Base-by-base conservation (phyloP, 2,888 invertebrate species). In the Spodoptera picta region DNA sequence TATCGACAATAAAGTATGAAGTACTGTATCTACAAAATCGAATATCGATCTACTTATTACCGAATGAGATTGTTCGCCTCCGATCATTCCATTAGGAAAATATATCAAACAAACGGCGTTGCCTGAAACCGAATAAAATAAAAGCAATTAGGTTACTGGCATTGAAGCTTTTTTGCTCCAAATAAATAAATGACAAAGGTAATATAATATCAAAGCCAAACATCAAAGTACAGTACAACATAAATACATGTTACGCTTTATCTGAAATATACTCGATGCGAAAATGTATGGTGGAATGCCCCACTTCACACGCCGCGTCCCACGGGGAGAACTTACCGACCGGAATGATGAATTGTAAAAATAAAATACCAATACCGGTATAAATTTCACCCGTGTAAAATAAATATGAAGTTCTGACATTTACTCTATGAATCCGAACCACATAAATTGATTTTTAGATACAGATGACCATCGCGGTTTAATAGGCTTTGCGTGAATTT, bases 341-440 rank as follows among this genome's bases (percentile, higher is more conserved):
- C 69, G 67, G 75, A 73, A 79, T 82, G 78, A 82, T 79, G 76
- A 73, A 81, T 79, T 69, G 78, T 69, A 74, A 79, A 81, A 77
- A 81, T 69, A 71, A 78, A 79, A 79, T 73, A 73, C 70, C 63
- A 72, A 75, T 65, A 53, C 56, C 43, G 36, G 56, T 66, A 70
- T 73, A 79, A 67, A 72, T 79, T 65, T 62, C 72, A 23, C 46
- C 27, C 27, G 65, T 65, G 49, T 45, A 60, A 68, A 73, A 80
- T 65, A 69, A 73, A 67, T 61, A 67, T 52, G 45, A 70, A 62
- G n/a, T 54, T 48, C 55, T 54, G 66, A 64, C 50, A 66, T 60
- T 70, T 75, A 57, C 48, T 69, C 57, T 69, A 51, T 52, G 58
- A 73, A 54, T 65, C 27, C 7, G 24, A 50, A 57, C 58, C 24